A percentile compares a stretch with the other conserved stretches of the same genome.
Conservation (phyloP, 2,797 vertebrate genomes). For the Aulostomus chinensis region DNA sequence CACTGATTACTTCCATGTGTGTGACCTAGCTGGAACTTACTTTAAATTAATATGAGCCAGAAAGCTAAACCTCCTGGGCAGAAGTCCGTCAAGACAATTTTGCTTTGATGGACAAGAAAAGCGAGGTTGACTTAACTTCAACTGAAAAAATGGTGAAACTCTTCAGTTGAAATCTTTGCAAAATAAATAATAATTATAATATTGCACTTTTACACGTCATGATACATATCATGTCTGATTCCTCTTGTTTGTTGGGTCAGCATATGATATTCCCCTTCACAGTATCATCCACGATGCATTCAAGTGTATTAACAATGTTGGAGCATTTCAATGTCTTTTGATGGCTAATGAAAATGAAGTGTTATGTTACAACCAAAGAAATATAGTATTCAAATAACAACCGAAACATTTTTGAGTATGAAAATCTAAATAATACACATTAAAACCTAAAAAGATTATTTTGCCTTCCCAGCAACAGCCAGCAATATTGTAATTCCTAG, state of each 20-base stretch:
- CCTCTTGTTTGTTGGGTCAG: constrained; percentile 53
- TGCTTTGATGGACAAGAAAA: constrained; percentile 14
- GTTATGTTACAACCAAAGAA: constrained; percentile 45
- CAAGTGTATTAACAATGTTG: constrained; percentile 37
- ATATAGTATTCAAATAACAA: constrained; percentile 13
- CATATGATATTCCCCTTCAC: constrained; percentile 58
- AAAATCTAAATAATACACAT: too few relatives aligned
- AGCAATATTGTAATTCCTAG: too few relatives aligned
- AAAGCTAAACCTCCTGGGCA: constrained; percentile 41
- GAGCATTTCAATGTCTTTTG: constrained; percentile 52
- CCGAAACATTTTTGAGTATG: too few relatives aligned
- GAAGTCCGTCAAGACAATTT: constrained; percentile 29
- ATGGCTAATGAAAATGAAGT: constrained; percentile 43
- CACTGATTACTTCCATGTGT: constrained; percentile 76
- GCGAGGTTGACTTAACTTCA: constrained; percentile 23
- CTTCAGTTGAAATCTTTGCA: too few relatives aligned
- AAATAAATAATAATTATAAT: too few relatives aligned
- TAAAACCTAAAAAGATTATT: too few relatives aligned
- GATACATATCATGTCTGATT: constrained; percentile 40
- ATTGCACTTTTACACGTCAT: too few relatives aligned
- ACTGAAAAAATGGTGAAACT: too few relatives aligned
- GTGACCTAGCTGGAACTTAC: constrained; percentile 46
- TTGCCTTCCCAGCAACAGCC: too few relatives aligned
- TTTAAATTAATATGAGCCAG: constrained; percentile 57
- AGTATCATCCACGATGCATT: constrained; percentile 62